Percentiles rank a stretch among this genome's conserved stretches.
phyloP scores from a whole-genome alignment of 2,113 vertebrate species.

The Colossoma macropomum region DNA sequence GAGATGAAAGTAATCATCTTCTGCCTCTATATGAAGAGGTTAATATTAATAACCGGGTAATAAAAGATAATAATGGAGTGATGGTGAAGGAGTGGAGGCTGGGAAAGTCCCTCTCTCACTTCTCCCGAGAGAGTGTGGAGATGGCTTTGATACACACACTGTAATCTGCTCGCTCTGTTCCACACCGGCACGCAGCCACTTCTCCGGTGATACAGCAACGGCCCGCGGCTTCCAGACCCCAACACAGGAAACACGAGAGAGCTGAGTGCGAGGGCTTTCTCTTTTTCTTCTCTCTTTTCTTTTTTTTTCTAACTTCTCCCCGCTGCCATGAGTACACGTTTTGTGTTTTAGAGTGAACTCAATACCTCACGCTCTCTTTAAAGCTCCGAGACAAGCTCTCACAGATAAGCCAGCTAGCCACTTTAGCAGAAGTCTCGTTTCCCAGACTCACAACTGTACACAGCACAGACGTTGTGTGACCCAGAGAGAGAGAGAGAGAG shows the following conservation, averaged over 20 bases:
- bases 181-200: conserved; percentile 45
- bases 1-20: no score
- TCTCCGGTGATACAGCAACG: conserved; percentile 40
- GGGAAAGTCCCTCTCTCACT: conserved; percentile 48
- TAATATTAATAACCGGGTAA: not conserved
- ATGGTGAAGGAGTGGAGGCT: conserved; percentile 2
- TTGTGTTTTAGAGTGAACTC: conserved; percentile 45
- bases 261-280: conserved; percentile 37
- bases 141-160: conserved; percentile 52
- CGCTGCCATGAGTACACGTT: conserved; percentile 38
- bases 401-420: conserved; percentile 44
- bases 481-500: not conserved
- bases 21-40: no score
- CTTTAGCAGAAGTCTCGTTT: conserved; percentile 29
- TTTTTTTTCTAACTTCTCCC: conserved; percentile 23
- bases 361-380: conserved; percentile 44
- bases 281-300: not conserved
- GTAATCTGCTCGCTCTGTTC: conserved; percentile 45
- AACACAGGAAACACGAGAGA: conserved; percentile 48
- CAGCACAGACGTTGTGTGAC: not conserved
- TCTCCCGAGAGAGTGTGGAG: conserved; percentile 28
- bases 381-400: conserved; percentile 40
- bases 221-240: conserved; percentile 9
- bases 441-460: conserved; percentile 29
- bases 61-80: not conserved